Base-by-base conservation (phyloP, 2,113 vertebrate genomes). In the Marcusenius ussheri region DNA sequence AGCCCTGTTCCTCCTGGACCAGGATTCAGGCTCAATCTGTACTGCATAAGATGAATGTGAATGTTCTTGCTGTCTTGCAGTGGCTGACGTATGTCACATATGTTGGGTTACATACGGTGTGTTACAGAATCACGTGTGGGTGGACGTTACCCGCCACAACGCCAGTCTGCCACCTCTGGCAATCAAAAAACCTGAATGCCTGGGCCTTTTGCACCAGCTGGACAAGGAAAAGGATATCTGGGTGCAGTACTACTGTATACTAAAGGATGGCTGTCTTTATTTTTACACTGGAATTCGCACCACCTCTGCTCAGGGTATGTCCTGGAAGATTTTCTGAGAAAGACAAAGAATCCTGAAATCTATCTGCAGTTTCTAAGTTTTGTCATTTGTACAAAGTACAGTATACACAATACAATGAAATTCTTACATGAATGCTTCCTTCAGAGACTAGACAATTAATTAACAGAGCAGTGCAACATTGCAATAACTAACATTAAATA, bases 231-330 rank as follows among this genome's bases (percentile, higher is more conserved):
- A 94, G 91, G 97, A 97, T 2, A 1, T 56, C 0, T 98, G 97
- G 96, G 90, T 95, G 24, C 97, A 97, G 89, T 95, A 96, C 93
- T 98, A 98, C 77, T 97, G 97, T 91, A 95, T 98, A 58, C 94
- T 99, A 87, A 98, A 99, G 91, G 97, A 98, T 2, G 97, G 94
- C 5, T 99, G 97, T 88, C 94, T 98, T 80, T 98, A 97, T 91
- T 95, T 98, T 90, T 98, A 98, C 87, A 93, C 94, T 5, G 96
- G 97, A 62, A 97, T 98, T 77, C 96, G 96, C 0, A 96, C 97
- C 39, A 98, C 97, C 1, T 95, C 95, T 49, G 97, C 97, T 66
- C 95, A 96, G 88, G 97, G 97, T 98, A 96, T 0, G 92, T 42
- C 47, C 15, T 31, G 35, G 8, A 35, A 51, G 24, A 87, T 31